Percentiles rank a stretch among this genome's conserved stretches.
These are phyloP conservation scores for Cyanocitta stelleri DNA, from an alignment of 2,113 vertebrate genomes.

Conservation along the genomic window DNA sequence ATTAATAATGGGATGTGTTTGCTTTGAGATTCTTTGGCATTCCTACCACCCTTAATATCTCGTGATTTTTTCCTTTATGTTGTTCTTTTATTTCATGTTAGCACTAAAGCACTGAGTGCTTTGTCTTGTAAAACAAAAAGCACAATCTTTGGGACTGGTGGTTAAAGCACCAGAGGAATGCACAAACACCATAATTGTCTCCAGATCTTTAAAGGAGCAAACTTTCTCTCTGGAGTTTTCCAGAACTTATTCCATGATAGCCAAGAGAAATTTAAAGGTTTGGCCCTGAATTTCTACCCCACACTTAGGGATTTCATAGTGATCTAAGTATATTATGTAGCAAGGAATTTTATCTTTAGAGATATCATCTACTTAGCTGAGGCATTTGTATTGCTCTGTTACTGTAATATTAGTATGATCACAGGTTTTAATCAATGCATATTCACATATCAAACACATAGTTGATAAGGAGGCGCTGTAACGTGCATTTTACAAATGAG, in stretches of 20 bases:
- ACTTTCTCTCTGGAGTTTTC: neutral
- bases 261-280: neutral
- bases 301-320: accelerated
- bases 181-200: neutral
- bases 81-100: neutral
- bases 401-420: neutral
- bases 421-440: neutral
- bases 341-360: neutral
- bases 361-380: neutral
- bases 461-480: neutral
- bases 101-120: neutral
- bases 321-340: neutral
- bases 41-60: neutral
- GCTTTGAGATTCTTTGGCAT: neutral
- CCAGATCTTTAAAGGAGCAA: neutral
- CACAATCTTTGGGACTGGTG: neutral
- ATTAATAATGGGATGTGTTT: neutral
- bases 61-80: neutral
- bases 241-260: neutral
- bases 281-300: neutral
- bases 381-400: neutral
- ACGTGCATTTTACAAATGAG: neutral
- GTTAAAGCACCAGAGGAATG: neutral
- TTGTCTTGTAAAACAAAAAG: neutral
- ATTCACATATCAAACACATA: neutral